These are phyloP conservation scores for Eupithecia tripunctaria DNA, from an alignment of 2,888 invertebrate genomes.

Conservation along the genomic window DNA sequence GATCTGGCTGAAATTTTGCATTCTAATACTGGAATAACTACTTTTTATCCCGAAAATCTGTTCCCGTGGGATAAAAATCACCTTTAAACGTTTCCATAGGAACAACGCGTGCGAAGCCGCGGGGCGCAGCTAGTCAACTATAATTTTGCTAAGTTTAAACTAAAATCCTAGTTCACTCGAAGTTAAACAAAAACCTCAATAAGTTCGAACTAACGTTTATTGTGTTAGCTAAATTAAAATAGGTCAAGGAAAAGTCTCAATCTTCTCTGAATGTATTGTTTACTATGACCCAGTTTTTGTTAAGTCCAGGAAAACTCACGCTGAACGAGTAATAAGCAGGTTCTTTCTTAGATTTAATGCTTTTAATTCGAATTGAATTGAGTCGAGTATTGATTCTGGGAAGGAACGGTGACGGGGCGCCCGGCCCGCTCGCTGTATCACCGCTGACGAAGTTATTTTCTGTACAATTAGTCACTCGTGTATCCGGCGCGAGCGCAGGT, in stretches of 20 bases:
- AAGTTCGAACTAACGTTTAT: neutral
- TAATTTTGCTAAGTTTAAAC: neutral
- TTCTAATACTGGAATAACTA: too few relatives aligned
- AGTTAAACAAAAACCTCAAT: neutral
- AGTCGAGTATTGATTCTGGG: constrained; percentile 74
- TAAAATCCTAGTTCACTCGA: neutral
- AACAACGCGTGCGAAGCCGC: too few relatives aligned
- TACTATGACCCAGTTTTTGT: constrained; percentile 22
- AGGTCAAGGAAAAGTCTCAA: constrained; percentile 28
- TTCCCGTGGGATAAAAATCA: too few relatives aligned
- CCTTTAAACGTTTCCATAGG: too few relatives aligned
- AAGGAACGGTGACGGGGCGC: constrained; percentile 73
- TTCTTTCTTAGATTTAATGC: constrained; percentile 14
- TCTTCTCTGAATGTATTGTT: constrained; percentile 15
- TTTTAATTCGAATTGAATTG: constrained; percentile 46
- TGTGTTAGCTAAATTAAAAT: constrained; percentile 22
- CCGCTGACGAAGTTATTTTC: constrained; percentile 82
- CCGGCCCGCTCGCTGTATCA: constrained; percentile 70
- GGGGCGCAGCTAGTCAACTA: too few relatives aligned
- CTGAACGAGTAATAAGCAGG: constrained; percentile 16
- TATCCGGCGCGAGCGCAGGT: constrained; percentile 77
- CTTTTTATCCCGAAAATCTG: too few relatives aligned
- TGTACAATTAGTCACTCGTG: constrained; percentile 82
- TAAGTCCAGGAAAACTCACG: constrained; percentile 18
- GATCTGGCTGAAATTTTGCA: too few relatives aligned